phyloP scores from a whole-genome alignment of 2,888 invertebrate genomes.

The Thereva unica region DNA sequence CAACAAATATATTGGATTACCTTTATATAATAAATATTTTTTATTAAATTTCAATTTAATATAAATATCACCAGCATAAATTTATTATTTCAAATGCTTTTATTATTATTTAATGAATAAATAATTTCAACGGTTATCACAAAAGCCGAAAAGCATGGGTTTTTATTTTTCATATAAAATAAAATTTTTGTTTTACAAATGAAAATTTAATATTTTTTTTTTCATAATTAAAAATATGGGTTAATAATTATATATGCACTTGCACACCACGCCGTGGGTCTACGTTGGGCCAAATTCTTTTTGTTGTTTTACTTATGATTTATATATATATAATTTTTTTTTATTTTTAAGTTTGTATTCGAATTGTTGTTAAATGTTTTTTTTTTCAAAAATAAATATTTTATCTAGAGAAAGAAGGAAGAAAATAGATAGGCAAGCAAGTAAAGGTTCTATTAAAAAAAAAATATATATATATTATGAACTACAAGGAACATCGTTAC shows the following conservation, averaged over 20 bases:
- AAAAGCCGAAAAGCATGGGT: conserved; percentile 31
- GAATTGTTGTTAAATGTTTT: neutral
- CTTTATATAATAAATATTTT: neutral
- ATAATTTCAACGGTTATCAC: conserved; percentile 19
- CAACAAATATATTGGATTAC: conserved; percentile 22
- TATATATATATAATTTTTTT: neutral
- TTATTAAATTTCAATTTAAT: no score
- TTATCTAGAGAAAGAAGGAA: no score
- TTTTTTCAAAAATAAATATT: no score
- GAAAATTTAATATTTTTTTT: neutral
- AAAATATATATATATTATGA: no score
- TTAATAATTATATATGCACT: conserved; percentile 7
- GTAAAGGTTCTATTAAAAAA: no score
- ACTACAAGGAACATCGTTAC: no score
- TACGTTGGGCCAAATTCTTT: conserved; percentile 45
- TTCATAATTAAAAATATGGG: neutral
- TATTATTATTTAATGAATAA: no score
- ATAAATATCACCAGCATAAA: neutral
- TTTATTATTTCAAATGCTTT: neutral
- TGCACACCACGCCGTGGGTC: conserved; percentile 46
- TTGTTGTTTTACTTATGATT: conserved; percentile 14
- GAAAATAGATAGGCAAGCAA: no score
- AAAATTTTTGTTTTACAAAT: neutral
- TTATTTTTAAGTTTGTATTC: conserved; percentile 4
- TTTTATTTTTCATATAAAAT: conserved; percentile 15